Percentiles rank a stretch among this genome's conserved stretches.
Evolutionary conservation across 37 sponge, comb jelly and placozoan species (phyloP).

Genomic region (Hormiphora californensis): DNA sequence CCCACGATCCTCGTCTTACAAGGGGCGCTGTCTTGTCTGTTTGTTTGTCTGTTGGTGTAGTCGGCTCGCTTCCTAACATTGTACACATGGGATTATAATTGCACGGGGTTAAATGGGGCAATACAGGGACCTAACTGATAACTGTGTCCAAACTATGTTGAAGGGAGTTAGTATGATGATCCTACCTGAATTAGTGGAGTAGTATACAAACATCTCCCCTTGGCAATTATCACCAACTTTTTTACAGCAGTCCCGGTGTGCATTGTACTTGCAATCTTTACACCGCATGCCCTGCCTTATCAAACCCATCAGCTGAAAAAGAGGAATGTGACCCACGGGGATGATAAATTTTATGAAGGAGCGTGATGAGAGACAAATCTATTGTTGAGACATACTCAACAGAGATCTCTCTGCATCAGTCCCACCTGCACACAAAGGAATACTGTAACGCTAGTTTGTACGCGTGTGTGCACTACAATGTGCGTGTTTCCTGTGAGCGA

Average conservation of each 20-base stretch:
- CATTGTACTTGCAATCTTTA: conserved; percentile 72
- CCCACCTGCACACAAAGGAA: too few species aligned
- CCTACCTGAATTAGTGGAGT: not conserved
- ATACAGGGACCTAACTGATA: too few species aligned
- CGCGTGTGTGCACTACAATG: too few species aligned
- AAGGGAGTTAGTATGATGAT: not conserved
- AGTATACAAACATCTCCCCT: conserved; percentile 66
- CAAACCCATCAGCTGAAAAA: not conserved
- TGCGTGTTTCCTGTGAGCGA: too few species aligned
- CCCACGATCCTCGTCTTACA: too few species aligned
- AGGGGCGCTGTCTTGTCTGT: not conserved
- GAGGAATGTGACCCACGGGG: too few species aligned
- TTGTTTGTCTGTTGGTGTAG: not conserved
- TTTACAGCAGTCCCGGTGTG: conserved; percentile 76
- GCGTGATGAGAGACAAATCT: too few species aligned
- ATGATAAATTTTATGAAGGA: too few species aligned
- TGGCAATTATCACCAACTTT: conserved; percentile 73
- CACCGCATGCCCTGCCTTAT: conserved; percentile 16
- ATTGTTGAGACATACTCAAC: too few species aligned
- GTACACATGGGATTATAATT: not conserved
- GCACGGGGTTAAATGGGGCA: too few species aligned
- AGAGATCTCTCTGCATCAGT: too few species aligned
- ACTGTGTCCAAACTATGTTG: not conserved
- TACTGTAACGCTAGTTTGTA: too few species aligned
- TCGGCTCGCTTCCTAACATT: not conserved